Evolutionary conservation across 1,140 invertebrate species (phyloP).

Genomic region (Pararge aegeria): DNA sequence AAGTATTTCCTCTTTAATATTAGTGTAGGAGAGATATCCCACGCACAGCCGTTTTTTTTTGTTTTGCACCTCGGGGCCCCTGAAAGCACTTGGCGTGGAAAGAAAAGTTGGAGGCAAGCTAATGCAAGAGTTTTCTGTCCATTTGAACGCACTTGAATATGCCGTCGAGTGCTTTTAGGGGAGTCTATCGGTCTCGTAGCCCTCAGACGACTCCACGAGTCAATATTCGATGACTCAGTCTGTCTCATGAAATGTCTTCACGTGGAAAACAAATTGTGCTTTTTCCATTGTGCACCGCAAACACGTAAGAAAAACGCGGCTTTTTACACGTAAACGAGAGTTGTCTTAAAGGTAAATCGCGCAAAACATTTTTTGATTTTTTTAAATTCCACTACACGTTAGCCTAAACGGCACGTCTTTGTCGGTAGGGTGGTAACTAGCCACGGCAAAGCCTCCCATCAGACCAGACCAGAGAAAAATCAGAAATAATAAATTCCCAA

Average conservation of each 20-base stretch:
- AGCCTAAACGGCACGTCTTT: too few relatives aligned
- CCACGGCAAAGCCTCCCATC: too few relatives aligned
- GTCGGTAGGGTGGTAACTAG: too few relatives aligned
- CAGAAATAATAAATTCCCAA: too few relatives aligned
- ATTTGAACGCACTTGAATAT: conserved; percentile 23
- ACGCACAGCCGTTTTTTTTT: background rate
- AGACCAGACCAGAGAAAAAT: too few relatives aligned
- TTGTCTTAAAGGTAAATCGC: too few relatives aligned
- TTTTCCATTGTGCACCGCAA: background rate
- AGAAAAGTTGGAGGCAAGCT: conserved; percentile 7
- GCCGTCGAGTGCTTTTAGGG: conserved; percentile 19
- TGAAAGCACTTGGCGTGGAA: conserved; percentile 1
- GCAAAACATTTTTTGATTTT: too few relatives aligned
- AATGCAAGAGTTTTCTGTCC: conserved; percentile 22
- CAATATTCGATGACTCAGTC: conserved; percentile 7
- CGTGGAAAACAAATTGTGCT: background rate
- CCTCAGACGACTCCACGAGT: conserved; percentile 19
- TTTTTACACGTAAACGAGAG: too few relatives aligned
- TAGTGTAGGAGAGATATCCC: background rate
- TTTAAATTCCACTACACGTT: too few relatives aligned
- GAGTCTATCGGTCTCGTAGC: conserved; percentile 9
- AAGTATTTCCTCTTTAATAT: background rate
- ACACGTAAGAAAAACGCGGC: background rate
- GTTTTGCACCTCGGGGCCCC: background rate
- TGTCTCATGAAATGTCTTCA: background rate